Evolutionary conservation across 2,797 vertebrate genomes (phyloP), one percentile per base, ranked within the genome.

Genomic region (Miichthys miiuy): DNA sequence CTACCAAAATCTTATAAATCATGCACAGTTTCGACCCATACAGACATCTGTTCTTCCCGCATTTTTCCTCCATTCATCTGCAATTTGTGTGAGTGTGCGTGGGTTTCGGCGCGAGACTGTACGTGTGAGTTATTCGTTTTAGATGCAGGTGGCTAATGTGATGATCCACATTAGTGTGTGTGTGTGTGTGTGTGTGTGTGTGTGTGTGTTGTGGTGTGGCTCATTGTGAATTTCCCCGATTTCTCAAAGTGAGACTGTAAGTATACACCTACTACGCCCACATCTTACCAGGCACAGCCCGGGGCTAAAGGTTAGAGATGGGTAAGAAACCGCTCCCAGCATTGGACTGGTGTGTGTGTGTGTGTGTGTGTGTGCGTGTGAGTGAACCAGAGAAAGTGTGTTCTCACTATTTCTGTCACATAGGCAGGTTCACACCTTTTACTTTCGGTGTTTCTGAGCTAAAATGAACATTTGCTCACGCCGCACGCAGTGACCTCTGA

Each of bases 231-330:
- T 84, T 91, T 84, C 87, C 89, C 88, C 75, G 21, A 27, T 85
- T 80, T 91, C 84, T 91, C 89, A 91, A 86, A 91, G 38, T 72
- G 84, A 86, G 71, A 87, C 60, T 54, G 41, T 85, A 48, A 71
- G 63, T 80, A 75, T 55, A 84, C 75, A 38, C 75, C 84, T 55
- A 50, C 75, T 72, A 73, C 77, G 1, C 89, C 90, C 68, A 86
- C 84, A 46, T 81, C 44, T 48, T 75, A 7, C 51, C 46, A 47
- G 48, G 80, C 66, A 78, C 23, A 20, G 30, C 3, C 2, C 0
- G 0, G 20, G 47, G 55, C 13, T 61, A 77, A 77, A 82, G 77
- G 79, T 82, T 65, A 63, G 42, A 68, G 60, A 76, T 56, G 67
- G 58, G 55, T 66, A 54, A 55, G 54, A 79, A 78, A 75, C 60